These are phyloP conservation scores for Piaya cayana DNA, from an alignment of 2,113 vertebrate genomes.

Conservation along the genomic window DNA sequence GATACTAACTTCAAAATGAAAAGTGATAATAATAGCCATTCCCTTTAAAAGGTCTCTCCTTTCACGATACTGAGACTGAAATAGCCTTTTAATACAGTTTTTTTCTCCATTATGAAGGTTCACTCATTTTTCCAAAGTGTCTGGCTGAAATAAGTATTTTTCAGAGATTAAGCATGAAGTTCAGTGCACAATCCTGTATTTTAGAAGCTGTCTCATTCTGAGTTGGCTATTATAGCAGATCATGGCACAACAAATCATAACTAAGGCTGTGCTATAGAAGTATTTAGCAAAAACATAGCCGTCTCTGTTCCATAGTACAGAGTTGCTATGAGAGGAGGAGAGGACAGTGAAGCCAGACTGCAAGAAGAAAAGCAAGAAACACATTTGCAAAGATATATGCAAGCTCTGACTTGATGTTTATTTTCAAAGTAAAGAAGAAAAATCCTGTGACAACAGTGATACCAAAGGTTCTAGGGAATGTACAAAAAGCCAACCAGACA, in stretches of 20 bases:
- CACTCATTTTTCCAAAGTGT: not conserved
- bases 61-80: not conserved
- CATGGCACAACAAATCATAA: not conserved
- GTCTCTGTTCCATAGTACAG: not conserved
- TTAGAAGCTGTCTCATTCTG: not conserved
- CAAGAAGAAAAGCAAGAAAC: not conserved
- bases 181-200: not conserved
- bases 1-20: not conserved
- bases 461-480: not conserved
- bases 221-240: not conserved
- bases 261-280: not conserved
- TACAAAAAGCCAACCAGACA: not conserved
- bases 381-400: not conserved
- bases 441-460: not conserved
- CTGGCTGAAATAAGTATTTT: not conserved
- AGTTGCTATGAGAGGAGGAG: not conserved
- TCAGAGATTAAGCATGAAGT: not conserved
- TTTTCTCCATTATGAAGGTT: not conserved
- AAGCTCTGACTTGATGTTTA: not conserved
- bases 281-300: not conserved
- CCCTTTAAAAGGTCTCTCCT: not conserved
- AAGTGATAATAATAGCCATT: not conserved
- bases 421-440: not conserved
- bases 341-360: not conserved
- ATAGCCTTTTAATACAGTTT: not conserved